Base-by-base conservation (phyloP, 1,140 invertebrate genomes). In the Pogonomyrmex californicus region DNA sequence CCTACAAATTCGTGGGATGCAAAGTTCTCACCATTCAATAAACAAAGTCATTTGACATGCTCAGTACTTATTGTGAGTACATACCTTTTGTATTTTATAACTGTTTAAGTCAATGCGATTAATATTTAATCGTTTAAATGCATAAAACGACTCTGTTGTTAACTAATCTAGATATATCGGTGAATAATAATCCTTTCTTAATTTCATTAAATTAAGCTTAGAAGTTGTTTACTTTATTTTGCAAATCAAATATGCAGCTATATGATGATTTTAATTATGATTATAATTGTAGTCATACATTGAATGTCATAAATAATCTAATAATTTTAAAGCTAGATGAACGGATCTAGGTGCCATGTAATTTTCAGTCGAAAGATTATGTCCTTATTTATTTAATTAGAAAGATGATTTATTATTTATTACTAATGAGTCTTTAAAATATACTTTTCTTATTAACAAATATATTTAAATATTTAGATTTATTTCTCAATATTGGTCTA, bases 31-130 rank as follows among this genome's bases (percentile, higher is more conserved):
- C 30, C n/a, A 10, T 33, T 54, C n/a, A 17, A 66, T 14, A 79
- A 68, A 79, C 9, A 58, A n/a, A 82, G 66, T 82, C 51, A 73
- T 1, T 47, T 9, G n/a, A 68, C 60, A 73, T 75, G 79, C 79
- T 83, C 79, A 83, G 79, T 83, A 83, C 79, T 83, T 83, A 83
- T 41, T 58, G 38, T 81, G 56, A 56, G 38, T 81, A 81, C n/a
- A n/a, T 83, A 83, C 4, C n/a, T 83, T 83, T 83, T 47, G 6
- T 62, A 75, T 62, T 83, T 83, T 58, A 47, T 71, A 36, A 73
- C 12, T 56, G 23, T 56, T 81, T 81, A 81, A 81, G 49, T 81
- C 51, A 58, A 41, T 14, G 17, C 30, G 51, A 82, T 81, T 83
- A 83, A 83, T 75, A 75, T 83, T 81, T 81, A 70, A 81, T 81